A percentile compares a stretch with the other conserved stretches of the same genome.
Evolutionary conservation across 2,113 vertebrate genomes (phyloP).

Genomic region (Pan paniscus): DNA sequence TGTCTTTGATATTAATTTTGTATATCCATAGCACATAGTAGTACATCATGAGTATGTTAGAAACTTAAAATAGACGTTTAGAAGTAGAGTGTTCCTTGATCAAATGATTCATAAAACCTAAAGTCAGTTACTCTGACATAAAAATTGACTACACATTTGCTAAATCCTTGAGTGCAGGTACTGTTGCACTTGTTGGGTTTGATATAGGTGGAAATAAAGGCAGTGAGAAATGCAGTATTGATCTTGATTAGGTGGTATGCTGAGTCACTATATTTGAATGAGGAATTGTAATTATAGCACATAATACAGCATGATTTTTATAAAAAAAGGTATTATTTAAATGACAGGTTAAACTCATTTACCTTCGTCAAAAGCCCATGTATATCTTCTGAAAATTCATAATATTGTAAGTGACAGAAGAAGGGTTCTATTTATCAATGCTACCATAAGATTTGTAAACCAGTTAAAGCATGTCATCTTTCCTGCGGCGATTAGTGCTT

Average conservation of each 20-base stretch:
- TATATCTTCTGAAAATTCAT: constrained; percentile 30
- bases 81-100: neutral
- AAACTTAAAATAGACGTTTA: constrained; percentile 7
- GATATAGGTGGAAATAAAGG: constrained; percentile 2
- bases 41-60: neutral
- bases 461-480: neutral
- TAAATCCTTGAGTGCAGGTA: neutral
- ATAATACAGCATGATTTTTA: neutral
- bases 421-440: neutral
- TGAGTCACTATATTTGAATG: constrained; percentile 11
- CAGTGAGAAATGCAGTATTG: neutral
- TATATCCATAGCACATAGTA: neutral
- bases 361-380: neutral
- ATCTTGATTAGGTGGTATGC: constrained; percentile 4
- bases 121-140: neutral
- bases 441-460: neutral
- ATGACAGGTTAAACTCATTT: constrained; percentile 1
- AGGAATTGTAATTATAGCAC: neutral
- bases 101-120: constrained; percentile 22
- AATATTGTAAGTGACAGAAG: neutral
- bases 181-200: neutral
- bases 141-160: neutral
- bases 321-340: constrained; percentile 32
- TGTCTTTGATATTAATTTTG: neutral
- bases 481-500: neutral